Conservation (phyloP, 2,113 vertebrate species). For the Chaetodon trifascialis region DNA sequence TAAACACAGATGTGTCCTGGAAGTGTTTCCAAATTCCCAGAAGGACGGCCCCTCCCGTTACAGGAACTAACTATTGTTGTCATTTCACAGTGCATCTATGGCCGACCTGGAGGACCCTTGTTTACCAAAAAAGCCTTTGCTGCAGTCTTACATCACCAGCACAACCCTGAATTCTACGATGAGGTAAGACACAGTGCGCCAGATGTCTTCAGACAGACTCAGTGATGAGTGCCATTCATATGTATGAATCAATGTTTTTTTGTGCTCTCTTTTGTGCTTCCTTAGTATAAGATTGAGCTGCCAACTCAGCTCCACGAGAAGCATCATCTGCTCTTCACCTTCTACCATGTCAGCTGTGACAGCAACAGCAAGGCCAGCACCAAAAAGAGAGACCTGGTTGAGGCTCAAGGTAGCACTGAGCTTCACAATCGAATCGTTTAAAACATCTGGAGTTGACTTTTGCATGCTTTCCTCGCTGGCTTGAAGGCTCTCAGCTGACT, state of each 20-base stretch:
- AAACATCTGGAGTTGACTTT: not conserved
- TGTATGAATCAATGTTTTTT: not conserved
- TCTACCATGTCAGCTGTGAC: slow-evolving; percentile 97
- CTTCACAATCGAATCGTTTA: not conserved
- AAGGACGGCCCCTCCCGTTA: not conserved
- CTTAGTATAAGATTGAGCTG: slow-evolving; percentile 95
- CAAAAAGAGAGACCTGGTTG: slow-evolving; percentile 94
- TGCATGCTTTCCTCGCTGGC: not conserved
- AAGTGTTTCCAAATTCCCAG: not conserved
- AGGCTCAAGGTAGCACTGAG: slow-evolving; percentile 89
- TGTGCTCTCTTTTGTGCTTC: slow-evolving; percentile 26
- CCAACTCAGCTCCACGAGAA: slow-evolving; percentile 96
- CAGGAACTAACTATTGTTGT: slow-evolving; percentile 13
- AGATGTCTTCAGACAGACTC: not conserved
- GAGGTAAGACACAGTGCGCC: slow-evolving; percentile 85
- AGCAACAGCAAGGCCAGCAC: slow-evolving; percentile 97
- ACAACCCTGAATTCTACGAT: slow-evolving; percentile 98
- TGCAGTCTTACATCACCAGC: slow-evolving; percentile 95
- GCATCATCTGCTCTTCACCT: slow-evolving; percentile 96
- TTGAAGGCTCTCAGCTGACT: not conserved
- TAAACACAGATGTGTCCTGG: slow-evolving; percentile 69
- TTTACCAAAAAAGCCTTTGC: slow-evolving; percentile 93
- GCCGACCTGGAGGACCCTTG: slow-evolving; percentile 92
- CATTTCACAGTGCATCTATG: slow-evolving; percentile 92
- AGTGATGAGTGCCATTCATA: not conserved